Conservation (phyloP, 2,113 vertebrate species). For the Elephas maximus region DNA sequence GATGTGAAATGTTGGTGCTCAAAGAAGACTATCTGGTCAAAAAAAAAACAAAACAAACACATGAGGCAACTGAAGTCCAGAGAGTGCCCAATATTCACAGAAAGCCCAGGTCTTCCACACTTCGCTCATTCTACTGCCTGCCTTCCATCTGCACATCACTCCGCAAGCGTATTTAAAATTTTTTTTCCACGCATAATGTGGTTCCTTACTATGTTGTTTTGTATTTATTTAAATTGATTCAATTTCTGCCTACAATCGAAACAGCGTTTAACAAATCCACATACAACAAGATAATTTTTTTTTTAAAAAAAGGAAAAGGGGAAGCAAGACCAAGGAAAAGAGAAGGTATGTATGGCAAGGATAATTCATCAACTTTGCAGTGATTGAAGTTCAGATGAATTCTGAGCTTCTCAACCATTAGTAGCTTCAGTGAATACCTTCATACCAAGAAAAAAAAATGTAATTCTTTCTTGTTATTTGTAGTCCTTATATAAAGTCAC, state of each 20-base stretch:
- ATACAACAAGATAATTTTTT: background rate
- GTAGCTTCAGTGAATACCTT: background rate
- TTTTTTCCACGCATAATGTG: background rate
- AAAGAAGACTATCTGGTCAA: background rate
- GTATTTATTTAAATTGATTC: background rate
- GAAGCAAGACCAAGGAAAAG: background rate
- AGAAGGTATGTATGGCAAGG: background rate
- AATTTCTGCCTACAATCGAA: constrained; percentile 26
- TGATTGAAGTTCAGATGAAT: background rate
- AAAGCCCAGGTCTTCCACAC: background rate
- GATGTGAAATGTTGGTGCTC: background rate
- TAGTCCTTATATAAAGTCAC: background rate
- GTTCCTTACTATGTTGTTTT: background rate
- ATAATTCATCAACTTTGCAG: background rate
- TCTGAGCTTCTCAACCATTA: background rate
- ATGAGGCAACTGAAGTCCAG: background rate
- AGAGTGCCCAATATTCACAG: background rate
- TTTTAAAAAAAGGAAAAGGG: background rate
- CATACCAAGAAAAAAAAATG: too few relatives aligned
- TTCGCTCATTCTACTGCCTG: background rate
- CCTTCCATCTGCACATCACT: background rate
- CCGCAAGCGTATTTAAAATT: background rate
- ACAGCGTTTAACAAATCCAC: background rate
- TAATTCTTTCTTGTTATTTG: background rate
- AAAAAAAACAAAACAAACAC: background rate